Base-by-base conservation (phyloP, 2,888 invertebrate species). In the Idaea aversata region DNA sequence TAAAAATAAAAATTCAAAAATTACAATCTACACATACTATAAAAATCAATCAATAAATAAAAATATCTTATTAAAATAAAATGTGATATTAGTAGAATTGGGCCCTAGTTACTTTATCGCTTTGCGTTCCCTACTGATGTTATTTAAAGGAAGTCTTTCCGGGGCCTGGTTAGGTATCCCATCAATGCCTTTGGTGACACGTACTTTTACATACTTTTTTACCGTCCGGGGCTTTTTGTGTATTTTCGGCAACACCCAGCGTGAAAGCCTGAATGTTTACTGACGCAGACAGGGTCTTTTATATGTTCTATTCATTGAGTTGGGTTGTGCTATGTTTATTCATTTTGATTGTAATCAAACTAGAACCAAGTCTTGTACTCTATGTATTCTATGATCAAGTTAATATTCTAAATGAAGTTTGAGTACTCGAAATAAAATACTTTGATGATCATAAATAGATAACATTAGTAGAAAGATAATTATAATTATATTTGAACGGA, bases 131-230 rank as follows among this genome's bases (percentile, higher is more conserved):
- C 62, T 65, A 59, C 63, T 64, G 61, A 62, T 63, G 66, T 70
- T 72, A 70, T 73, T 72, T 73, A 63, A 67, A 63, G 67, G 7
- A 64, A 70, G 69, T 66, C 67, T 72, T 68, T 63, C 62, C 61
- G 60, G 65, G 61, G 65, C 66, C 63, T 15, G 59, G 6, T 34
- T 34, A 25, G 5, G 25, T 47, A 47, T 2, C 47, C 47, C 47
- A 47, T 47, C 47, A 47, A 47, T 47, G 47, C 47, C 47, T 47
- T 47, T 13, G 47, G 47, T 47, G 47, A 67, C 35, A 61, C 61
- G 15, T 15, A 60, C 60, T 60, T 59, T 59, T 59, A 59, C 59
- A 13, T 59, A 25, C 59, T 59, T 25, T 59, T 59, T 59, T 15
- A 25, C 59, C 47, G 47, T 47, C 47, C 47, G 47, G 47, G 47